Percentiles rank a stretch among this genome's conserved stretches.
Evolutionary conservation across 1,140 invertebrate genomes (phyloP).

Genomic region (Rhyacophila brunnea): DNA sequence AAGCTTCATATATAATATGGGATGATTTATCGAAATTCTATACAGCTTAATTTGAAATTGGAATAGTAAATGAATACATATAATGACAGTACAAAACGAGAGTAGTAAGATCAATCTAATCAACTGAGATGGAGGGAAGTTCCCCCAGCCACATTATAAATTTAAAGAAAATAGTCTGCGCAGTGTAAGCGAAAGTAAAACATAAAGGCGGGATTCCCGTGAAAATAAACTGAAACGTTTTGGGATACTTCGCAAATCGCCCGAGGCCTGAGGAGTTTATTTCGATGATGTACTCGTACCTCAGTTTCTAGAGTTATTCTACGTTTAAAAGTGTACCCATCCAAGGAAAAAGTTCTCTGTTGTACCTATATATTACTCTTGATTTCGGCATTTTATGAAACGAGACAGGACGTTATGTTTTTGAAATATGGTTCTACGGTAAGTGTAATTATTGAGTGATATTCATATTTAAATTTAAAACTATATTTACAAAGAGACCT

Average conservation of each 20-base stretch:
- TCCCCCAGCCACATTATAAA: constrained; percentile 16
- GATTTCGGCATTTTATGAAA: too few species aligned
- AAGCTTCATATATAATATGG: too few species aligned
- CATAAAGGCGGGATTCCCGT: constrained; percentile 14
- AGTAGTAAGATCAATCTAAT: constrained; percentile 16
- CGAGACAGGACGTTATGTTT: too few species aligned
- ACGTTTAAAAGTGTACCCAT: neutral
- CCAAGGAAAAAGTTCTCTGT: neutral
- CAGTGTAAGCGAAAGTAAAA: constrained; percentile 17
- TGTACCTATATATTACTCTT: too few species aligned
- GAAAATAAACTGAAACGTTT: constrained; percentile 24
- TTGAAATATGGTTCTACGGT: too few species aligned
- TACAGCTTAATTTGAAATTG: too few species aligned
- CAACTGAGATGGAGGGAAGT: constrained; percentile 11
- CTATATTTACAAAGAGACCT: too few species aligned
- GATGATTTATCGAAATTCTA: too few species aligned
- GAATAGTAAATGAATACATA: too few species aligned
- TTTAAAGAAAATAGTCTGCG: constrained; percentile 30
- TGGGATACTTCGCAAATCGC: constrained; percentile 23
- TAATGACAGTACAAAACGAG: too few species aligned
- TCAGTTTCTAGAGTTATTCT: neutral
- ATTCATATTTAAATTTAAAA: too few species aligned
- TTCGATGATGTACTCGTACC: constrained; percentile 7
- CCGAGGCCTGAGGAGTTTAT: constrained; percentile 21
- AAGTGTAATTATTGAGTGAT: too few species aligned